Percentiles rank a stretch among this genome's conserved stretches.
Conservation (phyloP, 2,113 vertebrate genomes). For the Gambusia affinis region DNA sequence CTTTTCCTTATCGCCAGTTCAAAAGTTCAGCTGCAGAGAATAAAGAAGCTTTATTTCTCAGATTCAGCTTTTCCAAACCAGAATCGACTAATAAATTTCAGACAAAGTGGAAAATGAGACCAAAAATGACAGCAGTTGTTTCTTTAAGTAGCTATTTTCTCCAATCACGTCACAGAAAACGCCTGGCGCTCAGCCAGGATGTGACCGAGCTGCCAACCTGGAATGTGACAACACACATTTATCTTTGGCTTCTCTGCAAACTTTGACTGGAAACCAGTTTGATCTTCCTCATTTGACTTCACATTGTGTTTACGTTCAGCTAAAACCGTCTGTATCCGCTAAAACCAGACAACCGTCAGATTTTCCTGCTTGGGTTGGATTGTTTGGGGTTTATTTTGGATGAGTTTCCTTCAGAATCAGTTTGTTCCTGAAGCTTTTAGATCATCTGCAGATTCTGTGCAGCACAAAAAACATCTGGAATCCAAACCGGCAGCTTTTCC, state of each 20-base stretch:
- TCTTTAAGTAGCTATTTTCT: neutral
- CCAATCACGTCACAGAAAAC: neutral
- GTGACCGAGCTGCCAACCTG: slow-evolving; percentile 7
- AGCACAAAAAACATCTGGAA: neutral
- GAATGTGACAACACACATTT: slow-evolving; percentile 4
- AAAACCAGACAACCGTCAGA: neutral
- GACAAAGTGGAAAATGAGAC: neutral
- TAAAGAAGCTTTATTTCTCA: neutral
- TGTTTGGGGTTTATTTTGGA: neutral
- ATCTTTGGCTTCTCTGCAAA: neutral
- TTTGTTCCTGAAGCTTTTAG: neutral
- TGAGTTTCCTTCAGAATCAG: neutral
- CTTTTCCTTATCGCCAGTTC: slow-evolving; percentile 4
- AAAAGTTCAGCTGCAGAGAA: neutral
- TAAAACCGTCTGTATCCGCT: neutral
- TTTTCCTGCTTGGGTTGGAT: neutral
- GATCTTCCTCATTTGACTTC: neutral
- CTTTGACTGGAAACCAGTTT: neutral
- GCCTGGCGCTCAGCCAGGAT: neutral
- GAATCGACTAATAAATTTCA: neutral
- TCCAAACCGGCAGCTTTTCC: neutral
- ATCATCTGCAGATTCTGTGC: neutral
- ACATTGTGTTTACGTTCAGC: neutral
- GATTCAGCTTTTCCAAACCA: neutral
- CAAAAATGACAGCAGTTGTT: neutral